Conservation (phyloP, 2,113 vertebrate genomes). For the Boleophthalmus pectinirostris region DNA sequence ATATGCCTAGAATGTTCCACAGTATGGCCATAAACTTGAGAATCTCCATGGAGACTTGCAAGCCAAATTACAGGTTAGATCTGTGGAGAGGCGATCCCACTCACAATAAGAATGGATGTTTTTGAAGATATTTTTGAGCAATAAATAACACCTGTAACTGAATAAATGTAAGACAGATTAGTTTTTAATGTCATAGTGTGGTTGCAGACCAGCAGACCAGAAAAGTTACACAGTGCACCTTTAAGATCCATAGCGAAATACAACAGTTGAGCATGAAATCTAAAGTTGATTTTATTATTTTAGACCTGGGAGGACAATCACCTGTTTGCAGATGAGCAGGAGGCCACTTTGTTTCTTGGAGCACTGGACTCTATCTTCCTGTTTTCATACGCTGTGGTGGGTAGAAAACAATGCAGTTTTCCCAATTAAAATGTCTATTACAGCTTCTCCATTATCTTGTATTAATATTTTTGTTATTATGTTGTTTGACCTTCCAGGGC, state of each 20-base stretch:
- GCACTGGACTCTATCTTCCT: conserved; percentile 92
- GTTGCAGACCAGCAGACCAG: no score
- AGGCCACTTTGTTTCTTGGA: conserved; percentile 92
- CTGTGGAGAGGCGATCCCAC: no score
- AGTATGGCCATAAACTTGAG: no score
- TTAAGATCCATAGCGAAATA: neutral
- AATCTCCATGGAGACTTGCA: no score
- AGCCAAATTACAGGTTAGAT: no score
- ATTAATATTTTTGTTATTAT: neutral
- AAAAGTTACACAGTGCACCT: no score
- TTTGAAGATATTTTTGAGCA: no score
- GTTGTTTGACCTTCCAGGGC: conserved; percentile 72
- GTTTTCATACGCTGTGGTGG: conserved; percentile 95
- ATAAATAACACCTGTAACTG: no score
- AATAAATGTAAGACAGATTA: no score
- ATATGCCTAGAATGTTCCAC: no score
- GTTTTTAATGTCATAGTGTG: no score
- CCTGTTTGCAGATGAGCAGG: conserved; percentile 81
- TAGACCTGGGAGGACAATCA: conserved; percentile 86
- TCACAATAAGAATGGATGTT: no score
- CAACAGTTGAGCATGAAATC: neutral
- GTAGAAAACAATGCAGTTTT: conserved; percentile 40
- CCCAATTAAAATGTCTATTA: neutral
- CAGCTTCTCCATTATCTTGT: neutral
- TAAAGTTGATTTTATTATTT: neutral